Evolutionary conservation across 2,797 vertebrate genomes (phyloP), one percentile per base, ranked within the genome.

Genomic region (Thunnus albacares): DNA sequence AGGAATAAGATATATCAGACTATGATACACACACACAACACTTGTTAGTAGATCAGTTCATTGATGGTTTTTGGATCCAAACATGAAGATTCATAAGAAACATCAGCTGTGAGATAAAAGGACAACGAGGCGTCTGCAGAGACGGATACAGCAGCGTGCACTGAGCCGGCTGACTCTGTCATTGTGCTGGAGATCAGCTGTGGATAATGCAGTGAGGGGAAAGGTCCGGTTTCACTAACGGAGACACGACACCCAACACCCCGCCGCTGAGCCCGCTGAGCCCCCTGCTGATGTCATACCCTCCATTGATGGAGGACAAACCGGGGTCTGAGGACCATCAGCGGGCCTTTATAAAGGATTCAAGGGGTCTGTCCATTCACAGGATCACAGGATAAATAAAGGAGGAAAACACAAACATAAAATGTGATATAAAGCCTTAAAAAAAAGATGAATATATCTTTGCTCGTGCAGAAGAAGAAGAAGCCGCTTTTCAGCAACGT

Each of bases 221-320:
- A 52, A 81, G 83, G 72, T 82, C 86, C 11, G 57, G 55, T 89
- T 89, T 85, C 77, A 83, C 64, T 55, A 26, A 60, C 76, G 33
- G 68, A 78, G 72, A 81, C 57, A 55, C 58, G 72, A 86, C 43
- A 82, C 63, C 73, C 78, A 56, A 86, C 53, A 81, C 70, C 38
- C 24, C 0, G 26, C 55, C 28, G 64, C 75, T 55, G 70, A 63
- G 26, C 49, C 76, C 35, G 51, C 56, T 70, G 59, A 79, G 71
- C 56, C 59, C 58, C 22, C 56, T 38, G 53, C 22, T 74, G 71
- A 75, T 53, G 45, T 75, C 75, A 77, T 38, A 63, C 58, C 58
- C 41, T 64, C 63, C 38, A 58, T 20, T 51, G 52, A 33, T 3
- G 11, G 52, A 30, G 71, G 38, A 24, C 75, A 67, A 59, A 47